A percentile compares a stretch with the other conserved stretches of the same genome.
These are phyloP conservation scores for Margarornis squamiger DNA, from an alignment of 2,797 vertebrate genomes.

Conservation along the genomic window DNA sequence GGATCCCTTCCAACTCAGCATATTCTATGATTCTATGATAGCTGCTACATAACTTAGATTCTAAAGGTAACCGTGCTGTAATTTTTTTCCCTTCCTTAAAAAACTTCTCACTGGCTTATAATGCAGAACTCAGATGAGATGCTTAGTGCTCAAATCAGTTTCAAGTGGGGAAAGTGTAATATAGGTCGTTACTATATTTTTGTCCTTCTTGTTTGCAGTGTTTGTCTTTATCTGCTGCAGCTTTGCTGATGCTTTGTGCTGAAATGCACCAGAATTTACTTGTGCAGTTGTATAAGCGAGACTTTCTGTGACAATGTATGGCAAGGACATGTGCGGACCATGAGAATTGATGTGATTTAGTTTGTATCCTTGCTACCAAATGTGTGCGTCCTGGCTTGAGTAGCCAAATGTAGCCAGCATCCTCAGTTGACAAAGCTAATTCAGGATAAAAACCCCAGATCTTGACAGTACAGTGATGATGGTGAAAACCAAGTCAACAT, in stretches of 20 bases:
- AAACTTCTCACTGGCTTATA: not conserved
- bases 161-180: not conserved
- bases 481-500: not conserved
- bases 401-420: not conserved
- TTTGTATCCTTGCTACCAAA: not conserved
- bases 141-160: not conserved
- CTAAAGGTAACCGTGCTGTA: not conserved
- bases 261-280: not conserved
- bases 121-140: not conserved
- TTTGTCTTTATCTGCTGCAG: not conserved
- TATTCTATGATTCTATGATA: not conserved
- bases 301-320: not conserved
- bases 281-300: not conserved
- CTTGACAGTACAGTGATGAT: not conserved
- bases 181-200: not conserved
- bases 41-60: not conserved
- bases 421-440: not conserved
- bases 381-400: not conserved
- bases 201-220: not conserved
- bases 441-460: rapidly evolving
- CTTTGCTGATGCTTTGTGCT: not conserved
- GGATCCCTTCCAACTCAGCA: not conserved
- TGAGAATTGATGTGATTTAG: not conserved
- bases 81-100: not conserved
- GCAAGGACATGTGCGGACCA: not conserved